phyloP scores from a whole-genome alignment of 2,113 vertebrate genomes.

The Edolisoma coerulescens region DNA sequence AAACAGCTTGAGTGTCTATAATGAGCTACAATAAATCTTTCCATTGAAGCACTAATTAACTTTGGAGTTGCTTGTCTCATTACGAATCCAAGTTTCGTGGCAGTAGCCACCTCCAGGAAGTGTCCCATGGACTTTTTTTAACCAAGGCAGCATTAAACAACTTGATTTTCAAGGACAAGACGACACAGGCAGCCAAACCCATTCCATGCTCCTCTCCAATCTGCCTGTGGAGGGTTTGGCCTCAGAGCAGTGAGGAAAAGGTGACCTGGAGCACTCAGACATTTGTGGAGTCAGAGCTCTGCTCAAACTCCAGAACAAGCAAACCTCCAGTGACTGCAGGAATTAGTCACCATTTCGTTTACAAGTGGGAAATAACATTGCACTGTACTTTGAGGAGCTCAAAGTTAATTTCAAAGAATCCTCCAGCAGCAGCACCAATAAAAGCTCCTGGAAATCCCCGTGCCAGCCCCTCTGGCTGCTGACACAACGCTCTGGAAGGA shows the following conservation, averaged over 20 bases:
- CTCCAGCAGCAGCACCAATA: slow-evolving; percentile 42
- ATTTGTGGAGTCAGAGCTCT: background rate
- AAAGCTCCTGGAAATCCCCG: slow-evolving; percentile 17
- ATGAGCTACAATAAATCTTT: slow-evolving; percentile 48
- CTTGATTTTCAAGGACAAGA: background rate
- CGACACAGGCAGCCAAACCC: background rate
- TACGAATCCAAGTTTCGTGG: background rate
- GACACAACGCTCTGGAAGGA: background rate
- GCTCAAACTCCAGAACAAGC: background rate
- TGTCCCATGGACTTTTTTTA: background rate
- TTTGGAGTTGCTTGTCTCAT: slow-evolving; percentile 15
- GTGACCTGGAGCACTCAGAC: background rate
- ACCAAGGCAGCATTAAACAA: background rate
- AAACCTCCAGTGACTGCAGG: background rate
- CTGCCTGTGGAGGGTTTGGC: background rate
- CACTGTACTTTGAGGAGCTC: slow-evolving; percentile 10
- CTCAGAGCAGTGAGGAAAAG: background rate
- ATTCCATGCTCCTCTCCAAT: background rate
- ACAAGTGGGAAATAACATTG: slow-evolving; percentile 48
- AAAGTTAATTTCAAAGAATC: slow-evolving; percentile 54
- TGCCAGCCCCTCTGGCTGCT: slow-evolving; percentile 46
- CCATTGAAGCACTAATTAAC: slow-evolving; percentile 54
- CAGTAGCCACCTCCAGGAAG: background rate
- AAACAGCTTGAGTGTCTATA: slow-evolving; percentile 60
- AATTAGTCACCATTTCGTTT: slow-evolving; percentile 39